Evolutionary conservation across 1,140 invertebrate species (phyloP), one percentile per base, ranked within the genome.

Genomic region (Papilio dardanus): DNA sequence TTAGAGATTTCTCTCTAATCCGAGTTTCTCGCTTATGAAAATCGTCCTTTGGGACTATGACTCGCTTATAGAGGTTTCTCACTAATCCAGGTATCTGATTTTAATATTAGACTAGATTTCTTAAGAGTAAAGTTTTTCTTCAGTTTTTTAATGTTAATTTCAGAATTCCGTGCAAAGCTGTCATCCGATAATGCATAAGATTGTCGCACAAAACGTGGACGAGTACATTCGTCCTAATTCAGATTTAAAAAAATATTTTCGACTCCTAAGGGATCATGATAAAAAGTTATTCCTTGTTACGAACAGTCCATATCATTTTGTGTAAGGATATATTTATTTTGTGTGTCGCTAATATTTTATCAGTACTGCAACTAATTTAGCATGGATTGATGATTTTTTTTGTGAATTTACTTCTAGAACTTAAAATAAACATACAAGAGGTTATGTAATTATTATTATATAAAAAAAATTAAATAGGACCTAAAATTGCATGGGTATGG

Each of bases 261-360:
- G 97, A 75, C 95, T 96, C 81, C 92, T 99, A 7, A 94, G 95
- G 77, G 93, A 95, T 2, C 95, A 95, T 31, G 95, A 95, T 24
- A 99, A 99, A 92, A 98, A 99, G 92, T 94, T 99, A 81, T 99
- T 99, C 91, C 93, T 99, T 21, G 98, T 99, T 1, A 99, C 99
- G 8, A 99, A 99, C 87, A 99, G 98, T 93, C 98, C 98, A 0
- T 99, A 96, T 90, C 96, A 97, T 82, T 99, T 99, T 95, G 98
- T 99, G 98, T 99, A 95, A 97, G 97, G 96, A 40, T 42, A 73
- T 79, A 46, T 19, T 75, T 50, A 46, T 40, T 69, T 69, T 69
- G 21, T 35, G 30, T 33, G 62, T 14, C 16, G 65, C 31, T 16
- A 35, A 28, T 30, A 28, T 62, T 14, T 58, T 62, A 24, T 3